Evolutionary conservation across 2,888 invertebrate genomes (phyloP), one percentile per base, ranked within the genome.

Genomic region (Clanis bilineata): DNA sequence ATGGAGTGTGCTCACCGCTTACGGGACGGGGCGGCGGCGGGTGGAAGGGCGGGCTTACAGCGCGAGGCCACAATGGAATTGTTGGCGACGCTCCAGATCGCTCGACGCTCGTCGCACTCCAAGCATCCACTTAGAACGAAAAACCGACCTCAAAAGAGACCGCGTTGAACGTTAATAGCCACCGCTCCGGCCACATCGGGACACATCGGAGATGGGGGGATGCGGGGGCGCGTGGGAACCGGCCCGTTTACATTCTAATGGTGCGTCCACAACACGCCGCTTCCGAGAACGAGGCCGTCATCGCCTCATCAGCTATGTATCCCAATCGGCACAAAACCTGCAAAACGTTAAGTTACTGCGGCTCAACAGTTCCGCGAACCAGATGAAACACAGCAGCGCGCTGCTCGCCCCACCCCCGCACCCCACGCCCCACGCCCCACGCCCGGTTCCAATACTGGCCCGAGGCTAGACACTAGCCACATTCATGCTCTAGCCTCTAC

Each of bases 21-120:
- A n/a, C n/a, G n/a, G n/a, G n/a, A n/a, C 28, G 59, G 39, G 43
- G 38, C 47, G 39, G 62, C 43, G 43, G 47, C 36, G 45, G 25
- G 57, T 54, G 36, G 1, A n/a, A 4, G 54, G 57, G 28, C 57
- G 65, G 60, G 60, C n/a, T n/a, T 60, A 55, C 38, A 43, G 61
- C 62, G 45, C 62, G 66, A 58, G 58, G 54, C 36, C 47, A 68
- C 78, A 68, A 70, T 70, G 74, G 70, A 71, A 72, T 71, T 61
- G 79, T 72, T 80, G 80, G 82, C 80, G 60, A 51, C 38, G 65
- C 58, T 71, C 77, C 78, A 78, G 76, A 65, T 58, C 64, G 62
- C 62, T 61, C 61, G 64, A 63, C 62, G 59, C 55, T 38, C 61
- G 18, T 23, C 36, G 60, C 62, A 59, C 59, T 47, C 56, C 58